phyloP scores from a whole-genome alignment of 2,888 invertebrate genomes.

The Chaitophorus viminalis region DNA sequence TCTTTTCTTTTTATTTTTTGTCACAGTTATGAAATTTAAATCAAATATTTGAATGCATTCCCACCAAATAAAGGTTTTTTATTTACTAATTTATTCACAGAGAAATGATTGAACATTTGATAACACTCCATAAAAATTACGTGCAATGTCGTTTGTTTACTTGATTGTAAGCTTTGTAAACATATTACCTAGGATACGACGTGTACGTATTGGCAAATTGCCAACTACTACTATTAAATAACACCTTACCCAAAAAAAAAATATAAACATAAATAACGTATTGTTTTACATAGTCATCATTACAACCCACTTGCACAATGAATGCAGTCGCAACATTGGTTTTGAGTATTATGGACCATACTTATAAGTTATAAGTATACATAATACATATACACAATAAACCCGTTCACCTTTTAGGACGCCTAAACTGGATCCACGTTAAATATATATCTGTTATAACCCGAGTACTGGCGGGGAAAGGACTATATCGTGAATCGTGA shows the following conservation, averaged over 20 bases:
- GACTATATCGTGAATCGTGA: neutral
- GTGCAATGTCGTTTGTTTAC: neutral
- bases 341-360: conserved; percentile 25
- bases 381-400: neutral
- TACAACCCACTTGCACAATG: neutral
- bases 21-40: neutral
- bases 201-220: neutral
- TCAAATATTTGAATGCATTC: neutral
- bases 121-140: neutral
- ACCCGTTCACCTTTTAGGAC: conserved; percentile 4
- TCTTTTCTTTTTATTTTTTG: neutral
- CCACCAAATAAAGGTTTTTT: neutral
- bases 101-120: neutral
- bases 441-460: neutral
- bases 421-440: neutral
- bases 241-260: neutral
- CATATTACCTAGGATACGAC: neutral
- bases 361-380: neutral
- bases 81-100: neutral
- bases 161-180: neutral
- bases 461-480: neutral
- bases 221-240: neutral
- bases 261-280: neutral
- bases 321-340: neutral
- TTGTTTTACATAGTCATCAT: neutral